Evolutionary conservation across 1,140 invertebrate species (phyloP), one percentile per base, ranked within the genome.

Genomic region (Drosophila mayri): DNA sequence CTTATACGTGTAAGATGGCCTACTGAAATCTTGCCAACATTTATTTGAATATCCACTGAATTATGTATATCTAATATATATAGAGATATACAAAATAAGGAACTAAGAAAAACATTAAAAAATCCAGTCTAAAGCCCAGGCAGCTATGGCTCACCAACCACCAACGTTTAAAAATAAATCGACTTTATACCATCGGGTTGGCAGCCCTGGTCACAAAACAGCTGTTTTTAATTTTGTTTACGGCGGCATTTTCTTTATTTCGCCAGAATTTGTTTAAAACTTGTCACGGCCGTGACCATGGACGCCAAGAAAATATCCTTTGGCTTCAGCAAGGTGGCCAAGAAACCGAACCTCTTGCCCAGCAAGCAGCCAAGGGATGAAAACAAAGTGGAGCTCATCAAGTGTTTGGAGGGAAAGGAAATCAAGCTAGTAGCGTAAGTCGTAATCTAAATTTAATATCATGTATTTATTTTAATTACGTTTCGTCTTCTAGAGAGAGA

Each of bases 251-350:
- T 66, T 52, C 28, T 60, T 14, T 32, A 70, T 49, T 63, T 66
- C 28, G 40, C 16, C 9, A 52, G 9, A 59, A 40, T 12, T 30
- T 25, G n/a, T 18, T 18, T 1, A 28, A 41, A 63, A 40, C 22
- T 16, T 11, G 28, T 2, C 20, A 0, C 28, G 28, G 10, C 12
- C 8, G 8, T 30, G 9, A 38, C 46, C 50, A 92, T 93, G 91
- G 94, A 95, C 63, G 71, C 84, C 76, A 96, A 96, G 68, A 97
- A 97, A 90, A 95, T 97, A 92, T 96, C 96, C 0, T 97, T 97
- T 93, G 95, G 95, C 30, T 97, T 97, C 93, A 87, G 65, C 43
- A 96, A 96, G 93, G 94, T 95, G 1, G 93, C 94, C 40, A 96
- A 96, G 86, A 95, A 95, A 81, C 92, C 95, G 22, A 94, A 93